Conservation (phyloP, 2,888 invertebrate species). For the Imbricaverruca yamaguchii region DNA sequence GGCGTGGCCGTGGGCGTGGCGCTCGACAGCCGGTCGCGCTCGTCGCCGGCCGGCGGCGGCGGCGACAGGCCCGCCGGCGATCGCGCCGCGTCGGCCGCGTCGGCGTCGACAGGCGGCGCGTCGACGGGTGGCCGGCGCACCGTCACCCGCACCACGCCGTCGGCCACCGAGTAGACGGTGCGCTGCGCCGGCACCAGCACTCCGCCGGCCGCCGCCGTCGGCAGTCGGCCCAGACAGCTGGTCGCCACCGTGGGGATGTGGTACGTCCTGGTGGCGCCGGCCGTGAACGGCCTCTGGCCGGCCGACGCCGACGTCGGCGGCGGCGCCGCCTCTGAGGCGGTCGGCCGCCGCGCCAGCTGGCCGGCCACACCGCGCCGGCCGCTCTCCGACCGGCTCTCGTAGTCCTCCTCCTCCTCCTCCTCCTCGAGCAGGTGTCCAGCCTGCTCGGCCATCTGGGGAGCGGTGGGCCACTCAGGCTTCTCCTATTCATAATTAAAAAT, state of each 20-base stretch:
- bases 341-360: not conserved
- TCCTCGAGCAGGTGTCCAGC: not conserved
- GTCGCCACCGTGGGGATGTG: constrained; percentile 2
- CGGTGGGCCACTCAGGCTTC: too few species aligned
- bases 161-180: not conserved
- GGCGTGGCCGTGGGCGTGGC: not conserved
- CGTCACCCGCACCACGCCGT: not conserved
- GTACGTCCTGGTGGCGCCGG: constrained; percentile 1
- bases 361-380: not conserved
- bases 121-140: not conserved
- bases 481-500: too few species aligned
- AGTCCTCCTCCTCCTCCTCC: not conserved
- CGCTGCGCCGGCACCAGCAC: not conserved
- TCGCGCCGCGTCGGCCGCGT: too few species aligned
- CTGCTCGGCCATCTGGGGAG: constrained; percentile 9
- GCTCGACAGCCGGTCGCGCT: not conserved
- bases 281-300: not conserved
- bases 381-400: not conserved
- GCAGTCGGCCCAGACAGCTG: not conserved
- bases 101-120: not conserved
- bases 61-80: not conserved
- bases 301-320: not conserved
- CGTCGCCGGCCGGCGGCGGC: not conserved
- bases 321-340: not conserved
- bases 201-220: not conserved